phyloP scores from a whole-genome alignment of 1,140 invertebrate genomes.

The Archegozetes longisetosus region DNA sequence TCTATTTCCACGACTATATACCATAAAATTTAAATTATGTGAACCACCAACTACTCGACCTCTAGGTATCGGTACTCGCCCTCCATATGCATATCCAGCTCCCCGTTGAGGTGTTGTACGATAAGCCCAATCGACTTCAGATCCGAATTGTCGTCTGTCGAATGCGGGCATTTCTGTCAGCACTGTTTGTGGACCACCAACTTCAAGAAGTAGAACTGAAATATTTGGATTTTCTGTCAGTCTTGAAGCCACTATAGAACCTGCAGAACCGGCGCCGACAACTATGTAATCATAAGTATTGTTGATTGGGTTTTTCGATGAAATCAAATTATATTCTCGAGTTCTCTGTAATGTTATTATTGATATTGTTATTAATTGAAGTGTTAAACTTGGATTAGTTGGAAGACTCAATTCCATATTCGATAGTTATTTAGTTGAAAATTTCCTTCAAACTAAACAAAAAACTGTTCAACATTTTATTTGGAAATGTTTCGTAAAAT shows the following conservation, averaged over 20 bases:
- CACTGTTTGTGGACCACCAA: constrained; percentile 48
- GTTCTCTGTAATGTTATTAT: constrained; percentile 10
- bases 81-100: neutral
- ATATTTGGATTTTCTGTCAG: constrained; percentile 13
- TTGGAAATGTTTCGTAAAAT: too few species aligned
- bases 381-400: neutral
- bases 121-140: constrained; percentile 63
- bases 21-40: constrained; percentile 69
- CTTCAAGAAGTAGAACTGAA: constrained; percentile 45
- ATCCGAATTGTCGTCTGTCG: constrained; percentile 35
- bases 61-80: constrained; percentile 4
- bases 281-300: constrained; percentile 20
- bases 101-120: constrained; percentile 54
- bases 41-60: constrained; percentile 37
- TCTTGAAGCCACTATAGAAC: constrained; percentile 19
- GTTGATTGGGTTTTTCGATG: neutral
- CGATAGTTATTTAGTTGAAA: neutral
- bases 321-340: constrained; percentile 1
- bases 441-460: too few species aligned
- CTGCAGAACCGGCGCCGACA: constrained; percentile 22
- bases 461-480: too few species aligned
- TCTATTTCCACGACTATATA: constrained; percentile 66
- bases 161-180: constrained; percentile 55
- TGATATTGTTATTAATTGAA: constrained; percentile 6
- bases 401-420: neutral